Percentiles rank a stretch among this genome's conserved stretches.
phyloP scores from a whole-genome alignment of 2,113 vertebrate genomes.

The Geococcyx californianus region DNA sequence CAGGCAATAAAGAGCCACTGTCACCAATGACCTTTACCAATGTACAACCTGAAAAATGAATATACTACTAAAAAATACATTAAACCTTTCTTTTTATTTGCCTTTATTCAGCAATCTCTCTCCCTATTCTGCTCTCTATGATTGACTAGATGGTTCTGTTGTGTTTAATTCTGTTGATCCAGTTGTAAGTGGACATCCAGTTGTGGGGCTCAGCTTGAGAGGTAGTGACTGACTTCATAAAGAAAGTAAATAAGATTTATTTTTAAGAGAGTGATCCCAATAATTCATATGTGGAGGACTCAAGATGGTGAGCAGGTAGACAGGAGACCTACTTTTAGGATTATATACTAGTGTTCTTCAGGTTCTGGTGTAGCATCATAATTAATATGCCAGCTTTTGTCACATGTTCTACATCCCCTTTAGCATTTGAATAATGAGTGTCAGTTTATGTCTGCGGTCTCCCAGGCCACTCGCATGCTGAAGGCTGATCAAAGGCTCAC shows the following conservation, averaged over 20 bases:
- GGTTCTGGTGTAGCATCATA: background rate
- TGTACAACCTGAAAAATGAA: background rate
- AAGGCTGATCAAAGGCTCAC: background rate
- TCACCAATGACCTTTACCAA: background rate
- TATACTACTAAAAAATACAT: background rate
- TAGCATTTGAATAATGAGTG: background rate
- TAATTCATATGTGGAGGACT: background rate
- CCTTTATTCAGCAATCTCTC: background rate
- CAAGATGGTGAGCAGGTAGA: background rate
- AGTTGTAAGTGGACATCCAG: background rate
- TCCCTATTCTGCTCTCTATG: background rate
- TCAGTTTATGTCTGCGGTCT: background rate
- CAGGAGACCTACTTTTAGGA: background rate
- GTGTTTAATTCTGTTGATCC: background rate
- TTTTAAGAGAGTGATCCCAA: background rate
- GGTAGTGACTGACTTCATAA: background rate
- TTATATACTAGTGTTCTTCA: background rate
- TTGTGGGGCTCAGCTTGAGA: background rate
- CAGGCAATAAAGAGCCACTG: background rate
- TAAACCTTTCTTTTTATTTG: background rate
- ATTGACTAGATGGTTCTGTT: background rate
- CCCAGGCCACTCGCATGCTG: background rate
- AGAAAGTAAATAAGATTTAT: background rate
- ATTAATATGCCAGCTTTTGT: background rate
- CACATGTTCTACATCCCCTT: background rate